Evolutionary conservation across 2,888 invertebrate genomes (phyloP).

Genomic region (Tinea trinotella): DNA sequence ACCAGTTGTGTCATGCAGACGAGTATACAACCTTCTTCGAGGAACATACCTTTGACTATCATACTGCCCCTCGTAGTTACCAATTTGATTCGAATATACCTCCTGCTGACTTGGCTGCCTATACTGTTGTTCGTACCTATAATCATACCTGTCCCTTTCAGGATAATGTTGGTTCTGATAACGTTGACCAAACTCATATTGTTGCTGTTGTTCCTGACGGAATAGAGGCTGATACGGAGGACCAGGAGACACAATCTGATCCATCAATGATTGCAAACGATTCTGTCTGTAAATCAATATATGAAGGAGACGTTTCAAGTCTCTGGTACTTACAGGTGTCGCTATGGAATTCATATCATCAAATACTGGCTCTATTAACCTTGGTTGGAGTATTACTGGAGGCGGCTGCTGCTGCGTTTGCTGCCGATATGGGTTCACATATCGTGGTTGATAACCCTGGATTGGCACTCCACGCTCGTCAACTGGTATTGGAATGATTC

Average conservation of each 20-base stretch:
- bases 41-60: conserved; percentile 63
- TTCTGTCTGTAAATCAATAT: conserved; percentile 77
- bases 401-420: conserved; percentile 29
- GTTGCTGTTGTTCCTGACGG: conserved; percentile 40
- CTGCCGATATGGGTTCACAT: conserved; percentile 46
- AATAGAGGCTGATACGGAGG: conserved; percentile 41
- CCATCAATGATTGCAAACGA: conserved; percentile 70
- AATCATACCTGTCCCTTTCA: conserved; percentile 49
- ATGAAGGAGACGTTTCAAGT: conserved; percentile 78
- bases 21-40: conserved; percentile 44
- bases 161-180: neutral
- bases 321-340: conserved; percentile 79
- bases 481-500: conserved; percentile 58
- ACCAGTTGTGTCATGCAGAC: conserved; percentile 55
- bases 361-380: conserved; percentile 57
- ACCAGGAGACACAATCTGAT: conserved; percentile 50
- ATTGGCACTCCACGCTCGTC: conserved; percentile 60
- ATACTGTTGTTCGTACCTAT: conserved; percentile 33
- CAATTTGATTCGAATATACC: conserved; percentile 47
- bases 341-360: conserved; percentile 74
- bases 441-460: conserved; percentile 53
- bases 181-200: conserved; percentile 46
- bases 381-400: conserved; percentile 32
- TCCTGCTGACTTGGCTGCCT: conserved; percentile 34
- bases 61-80: conserved; percentile 53